phyloP scores from a whole-genome alignment of 2,113 vertebrate genomes.

The Oryzias javanicus region DNA sequence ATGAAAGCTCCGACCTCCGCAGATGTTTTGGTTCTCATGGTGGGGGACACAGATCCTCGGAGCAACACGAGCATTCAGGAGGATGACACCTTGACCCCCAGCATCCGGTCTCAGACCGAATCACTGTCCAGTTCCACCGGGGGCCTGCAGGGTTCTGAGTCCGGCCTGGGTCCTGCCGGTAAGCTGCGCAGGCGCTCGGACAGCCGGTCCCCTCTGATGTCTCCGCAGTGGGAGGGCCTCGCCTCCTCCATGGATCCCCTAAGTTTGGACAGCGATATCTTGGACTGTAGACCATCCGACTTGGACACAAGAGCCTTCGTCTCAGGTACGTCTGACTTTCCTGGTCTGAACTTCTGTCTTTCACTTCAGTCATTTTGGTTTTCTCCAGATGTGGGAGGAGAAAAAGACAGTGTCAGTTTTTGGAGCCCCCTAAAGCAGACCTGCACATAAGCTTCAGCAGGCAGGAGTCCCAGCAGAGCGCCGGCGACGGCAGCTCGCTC shows the following conservation, averaged over 20 bases:
- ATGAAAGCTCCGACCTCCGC: constrained; percentile 1
- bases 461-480: constrained; percentile 81
- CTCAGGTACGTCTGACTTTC: constrained; percentile 34
- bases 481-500: constrained; percentile 71
- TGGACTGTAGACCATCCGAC: constrained; percentile 29
- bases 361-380: background rate
- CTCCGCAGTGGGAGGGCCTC: constrained; percentile 26
- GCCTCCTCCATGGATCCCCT: background rate
- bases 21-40: constrained; percentile 86
- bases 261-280: constrained; percentile 31
- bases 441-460: constrained; percentile 75
- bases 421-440: constrained; percentile 74
- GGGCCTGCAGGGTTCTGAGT: constrained; percentile 51
- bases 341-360: too few species aligned
- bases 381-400: constrained; percentile 61
- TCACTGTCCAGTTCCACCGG: constrained; percentile 57
- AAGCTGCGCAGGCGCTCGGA: constrained; percentile 35
- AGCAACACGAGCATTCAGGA: constrained; percentile 68
- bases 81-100: constrained; percentile 63
- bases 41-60: constrained; percentile 69
- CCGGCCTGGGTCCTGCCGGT: constrained; percentile 17
- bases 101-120: constrained; percentile 59
- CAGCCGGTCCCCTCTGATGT: constrained; percentile 51
- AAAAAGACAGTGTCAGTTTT: constrained; percentile 79
- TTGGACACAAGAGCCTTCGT: constrained; percentile 10